These are phyloP conservation scores for Harmothoe impar DNA, from an alignment of 2,888 invertebrate genomes.

Conservation along the genomic window DNA sequence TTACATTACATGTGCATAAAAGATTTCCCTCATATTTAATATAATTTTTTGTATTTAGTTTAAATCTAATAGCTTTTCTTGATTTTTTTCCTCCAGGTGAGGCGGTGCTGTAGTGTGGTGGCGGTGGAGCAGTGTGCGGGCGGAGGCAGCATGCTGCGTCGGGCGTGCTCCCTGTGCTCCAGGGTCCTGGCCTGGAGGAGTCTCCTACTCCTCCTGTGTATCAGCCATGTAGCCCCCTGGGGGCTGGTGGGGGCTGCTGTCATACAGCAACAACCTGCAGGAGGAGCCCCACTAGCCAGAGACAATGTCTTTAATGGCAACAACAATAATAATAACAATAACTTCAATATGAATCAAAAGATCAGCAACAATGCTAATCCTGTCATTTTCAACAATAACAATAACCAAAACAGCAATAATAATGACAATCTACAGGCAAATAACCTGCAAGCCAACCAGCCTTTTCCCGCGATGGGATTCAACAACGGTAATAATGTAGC, in stretches of 20 bases:
- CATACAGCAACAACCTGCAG: not conserved
- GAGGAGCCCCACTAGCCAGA: not conserved
- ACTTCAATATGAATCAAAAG: constrained; percentile 18
- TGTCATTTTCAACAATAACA: not conserved
- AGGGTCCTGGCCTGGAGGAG: constrained; percentile 49
- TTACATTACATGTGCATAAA: too few relatives aligned
- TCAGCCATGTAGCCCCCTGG: constrained; percentile 23
- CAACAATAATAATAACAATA: constrained; percentile 14
- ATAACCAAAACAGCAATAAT: not conserved
- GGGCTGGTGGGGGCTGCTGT: not conserved
- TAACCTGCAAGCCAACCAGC: not conserved
- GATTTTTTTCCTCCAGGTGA: not conserved
- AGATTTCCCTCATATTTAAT: not conserved
- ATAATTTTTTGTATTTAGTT: not conserved
- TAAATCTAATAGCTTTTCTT: not conserved
- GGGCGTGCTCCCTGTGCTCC: not conserved
- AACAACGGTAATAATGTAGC: too few relatives aligned
- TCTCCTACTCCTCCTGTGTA: not conserved
- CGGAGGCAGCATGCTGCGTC: constrained; percentile 21
- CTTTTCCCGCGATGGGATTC: too few relatives aligned
- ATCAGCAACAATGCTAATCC: not conserved
- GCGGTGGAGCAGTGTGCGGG: not conserved
- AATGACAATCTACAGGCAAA: not conserved
- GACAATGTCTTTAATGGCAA: not conserved
- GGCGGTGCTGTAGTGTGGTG: not conserved